Evolutionary conservation across 2,888 invertebrate genomes (phyloP).

Genomic region (Chymomyza caudatula): DNA sequence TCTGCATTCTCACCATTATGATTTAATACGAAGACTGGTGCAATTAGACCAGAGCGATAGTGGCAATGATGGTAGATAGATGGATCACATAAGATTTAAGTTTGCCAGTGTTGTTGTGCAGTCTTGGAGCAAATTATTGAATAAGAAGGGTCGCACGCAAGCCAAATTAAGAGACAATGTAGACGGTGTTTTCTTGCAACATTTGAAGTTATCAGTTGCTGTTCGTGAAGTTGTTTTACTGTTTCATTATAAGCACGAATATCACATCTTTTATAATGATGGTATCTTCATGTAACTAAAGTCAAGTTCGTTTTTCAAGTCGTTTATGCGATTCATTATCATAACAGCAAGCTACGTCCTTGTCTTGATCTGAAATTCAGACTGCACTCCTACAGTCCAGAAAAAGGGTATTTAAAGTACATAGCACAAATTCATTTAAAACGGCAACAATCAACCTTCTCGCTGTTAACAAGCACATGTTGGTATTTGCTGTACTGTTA

Average conservation of each 20-base stretch:
- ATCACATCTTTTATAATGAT: not conserved
- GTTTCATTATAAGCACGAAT: not conserved
- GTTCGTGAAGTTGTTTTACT: not conserved
- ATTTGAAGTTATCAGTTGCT: not conserved
- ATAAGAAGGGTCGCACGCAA: not conserved
- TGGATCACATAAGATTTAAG: not conserved
- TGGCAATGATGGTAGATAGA: not conserved
- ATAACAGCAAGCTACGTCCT: not conserved
- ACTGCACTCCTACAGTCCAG: not conserved
- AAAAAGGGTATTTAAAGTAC: no score
- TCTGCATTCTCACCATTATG: not conserved
- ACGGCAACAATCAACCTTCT: no score
- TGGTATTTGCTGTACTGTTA: no score
- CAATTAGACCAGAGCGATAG: not conserved
- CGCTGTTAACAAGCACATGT: no score
- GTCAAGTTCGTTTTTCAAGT: not conserved
- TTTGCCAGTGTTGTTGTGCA: not conserved
- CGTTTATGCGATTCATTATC: not conserved
- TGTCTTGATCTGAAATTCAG: not conserved
- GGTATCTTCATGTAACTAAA: not conserved
- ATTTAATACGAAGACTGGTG: not conserved
- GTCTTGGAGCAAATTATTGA: not conserved
- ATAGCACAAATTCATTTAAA: no score
- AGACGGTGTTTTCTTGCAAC: not conserved
- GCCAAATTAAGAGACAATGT: not conserved